Base-by-base conservation (phyloP, 2,888 invertebrate genomes). In the Orthosia gracilis region DNA sequence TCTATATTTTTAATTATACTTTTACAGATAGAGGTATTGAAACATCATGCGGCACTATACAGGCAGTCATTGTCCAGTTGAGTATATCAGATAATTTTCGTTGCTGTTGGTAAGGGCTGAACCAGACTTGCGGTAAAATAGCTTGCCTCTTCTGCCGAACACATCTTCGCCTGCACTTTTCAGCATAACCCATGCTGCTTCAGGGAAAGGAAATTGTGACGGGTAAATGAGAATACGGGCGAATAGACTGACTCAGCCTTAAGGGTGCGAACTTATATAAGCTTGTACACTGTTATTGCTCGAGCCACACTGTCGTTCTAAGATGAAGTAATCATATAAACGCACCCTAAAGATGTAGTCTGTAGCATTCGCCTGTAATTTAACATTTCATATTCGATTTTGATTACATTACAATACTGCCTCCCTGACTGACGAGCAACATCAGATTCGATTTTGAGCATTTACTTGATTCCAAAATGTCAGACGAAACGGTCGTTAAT, bases 21-120 rank as follows among this genome's bases (percentile, higher is more conserved):
- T 86, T 31, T 86, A 84, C 78, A 85, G 45, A 52, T 54, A 45
- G 3, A 21, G 21, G 54, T 21, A 78, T 70, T 70, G 65, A 69
- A 82, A 86, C 77, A 82, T 77, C 76, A 63, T 75, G 68, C 58
- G 70, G 73, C 23, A 7, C 55, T 26, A 1, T 40, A 40, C 40
- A 17, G 26, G 61, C 55, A 64, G 75, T 59, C 55, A 64, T 72
- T 69, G 31, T 66, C 68, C 78, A 71, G 61, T 67, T 68, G 67
- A 72, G 73, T 69, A 76, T 74, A 68, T 73, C 31, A 18, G 47
- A 69, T n/a, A 40, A 52, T 61, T 71, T 62, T 55, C 4, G 31
- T 72, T 67, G 17, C 21, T 23, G 49, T 45, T 45, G 59, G 0
- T 69, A 47, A 49, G 21, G 26, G 45, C 26, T 15, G 40, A 26